These are phyloP conservation scores for Gavia stellata DNA, from an alignment of 2,113 vertebrate species.

Conservation along the genomic window DNA sequence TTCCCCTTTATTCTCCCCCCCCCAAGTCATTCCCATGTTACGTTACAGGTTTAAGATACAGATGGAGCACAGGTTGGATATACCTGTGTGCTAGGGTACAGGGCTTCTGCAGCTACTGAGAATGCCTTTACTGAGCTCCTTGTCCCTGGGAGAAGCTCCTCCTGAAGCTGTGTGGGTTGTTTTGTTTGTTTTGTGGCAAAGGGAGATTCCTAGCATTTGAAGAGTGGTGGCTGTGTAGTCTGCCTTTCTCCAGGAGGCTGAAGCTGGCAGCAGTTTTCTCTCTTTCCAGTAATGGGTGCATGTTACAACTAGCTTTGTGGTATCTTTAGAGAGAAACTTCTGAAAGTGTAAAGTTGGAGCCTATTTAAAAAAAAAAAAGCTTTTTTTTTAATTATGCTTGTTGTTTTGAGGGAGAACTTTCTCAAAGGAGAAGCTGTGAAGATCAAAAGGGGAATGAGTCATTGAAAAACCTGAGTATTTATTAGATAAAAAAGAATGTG, in stretches of 20 bases:
- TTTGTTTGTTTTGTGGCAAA: neutral
- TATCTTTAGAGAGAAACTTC: conserved; percentile 23
- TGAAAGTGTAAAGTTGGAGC: neutral
- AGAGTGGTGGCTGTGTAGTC: neutral
- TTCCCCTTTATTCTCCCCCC: rapidly evolving
- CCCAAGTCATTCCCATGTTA: neutral
- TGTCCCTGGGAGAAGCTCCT: neutral
- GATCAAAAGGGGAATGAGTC: conserved; percentile 44
- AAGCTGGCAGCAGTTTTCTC: conserved; percentile 11
- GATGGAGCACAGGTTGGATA: neutral
- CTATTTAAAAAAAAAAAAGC: neutral
- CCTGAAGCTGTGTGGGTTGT: neutral
- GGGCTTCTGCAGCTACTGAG: neutral
- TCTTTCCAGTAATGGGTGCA: conserved; percentile 31
- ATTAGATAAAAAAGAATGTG: conserved; percentile 16
- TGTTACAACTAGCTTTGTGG: conserved; percentile 25
- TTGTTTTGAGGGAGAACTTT: conserved; percentile 34
- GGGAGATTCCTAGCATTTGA: neutral
- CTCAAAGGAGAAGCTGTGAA: conserved; percentile 30
- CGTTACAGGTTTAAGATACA: neutral
- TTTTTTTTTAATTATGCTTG: neutral
- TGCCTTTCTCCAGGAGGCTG: neutral
- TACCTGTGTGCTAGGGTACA: neutral
- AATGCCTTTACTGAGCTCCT: neutral
- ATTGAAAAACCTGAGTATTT: neutral